Conservation (phyloP, 2,888 invertebrate species). For the Helobdella robusta region DNA sequence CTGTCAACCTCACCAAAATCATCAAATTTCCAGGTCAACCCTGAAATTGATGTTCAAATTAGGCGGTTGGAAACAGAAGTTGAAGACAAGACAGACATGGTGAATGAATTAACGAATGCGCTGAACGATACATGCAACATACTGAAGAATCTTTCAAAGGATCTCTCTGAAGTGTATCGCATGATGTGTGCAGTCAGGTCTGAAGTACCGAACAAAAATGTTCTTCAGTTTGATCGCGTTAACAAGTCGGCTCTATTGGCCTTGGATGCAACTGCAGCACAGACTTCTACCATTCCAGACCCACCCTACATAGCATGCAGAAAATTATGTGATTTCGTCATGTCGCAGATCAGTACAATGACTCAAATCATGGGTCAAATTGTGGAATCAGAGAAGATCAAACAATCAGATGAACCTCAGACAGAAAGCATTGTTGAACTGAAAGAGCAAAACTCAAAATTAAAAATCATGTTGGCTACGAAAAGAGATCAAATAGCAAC, state of each 20-base stretch:
- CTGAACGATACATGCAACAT: constrained; percentile 62
- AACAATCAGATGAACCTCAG: constrained; percentile 20
- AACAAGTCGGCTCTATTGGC: neutral
- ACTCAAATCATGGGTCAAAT: constrained; percentile 11
- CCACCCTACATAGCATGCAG: constrained; percentile 19
- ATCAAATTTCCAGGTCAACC: neutral
- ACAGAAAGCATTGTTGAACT: constrained; percentile 56
- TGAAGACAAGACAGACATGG: constrained; percentile 55
- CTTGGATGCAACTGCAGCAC: neutral
- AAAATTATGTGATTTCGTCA: constrained; percentile 18
- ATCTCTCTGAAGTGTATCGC: constrained; percentile 66
- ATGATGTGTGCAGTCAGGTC: constrained; percentile 94
- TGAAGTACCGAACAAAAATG: constrained; percentile 72
- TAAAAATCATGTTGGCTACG: constrained; percentile 85
- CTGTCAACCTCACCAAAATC: neutral
- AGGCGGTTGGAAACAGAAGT: constrained; percentile 24
- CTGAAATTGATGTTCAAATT: constrained; percentile 13
- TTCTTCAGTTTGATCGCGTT: constrained; percentile 57
- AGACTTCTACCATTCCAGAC: no score
- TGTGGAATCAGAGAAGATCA: constrained; percentile 16
- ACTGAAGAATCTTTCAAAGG: constrained; percentile 75
- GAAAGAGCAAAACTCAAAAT: constrained; percentile 71
- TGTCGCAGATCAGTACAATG: constrained; percentile 10
- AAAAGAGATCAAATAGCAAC: constrained; percentile 97
- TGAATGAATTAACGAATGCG: constrained; percentile 56